Evolutionary conservation across 2,888 invertebrate genomes (phyloP).

Genomic region (Watsonalla cultraria): DNA sequence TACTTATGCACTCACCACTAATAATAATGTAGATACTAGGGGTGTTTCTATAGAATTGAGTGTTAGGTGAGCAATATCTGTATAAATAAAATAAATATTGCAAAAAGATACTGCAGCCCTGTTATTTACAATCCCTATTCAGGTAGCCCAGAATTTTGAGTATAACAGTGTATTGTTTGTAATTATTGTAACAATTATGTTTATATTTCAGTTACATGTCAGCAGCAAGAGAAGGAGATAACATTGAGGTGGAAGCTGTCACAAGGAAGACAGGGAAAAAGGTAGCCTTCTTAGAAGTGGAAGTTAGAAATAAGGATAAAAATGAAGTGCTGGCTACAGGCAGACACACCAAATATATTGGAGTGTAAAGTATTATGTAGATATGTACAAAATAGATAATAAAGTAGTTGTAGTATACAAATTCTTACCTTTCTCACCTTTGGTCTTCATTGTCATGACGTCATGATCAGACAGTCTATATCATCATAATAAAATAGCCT

Average conservation of each 20-base stretch:
- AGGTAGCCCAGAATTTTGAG: no score
- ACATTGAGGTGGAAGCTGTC: slow-evolving; percentile 86
- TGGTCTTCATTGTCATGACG: background rate
- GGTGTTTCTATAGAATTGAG: slow-evolving; percentile 92
- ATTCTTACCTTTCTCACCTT: background rate
- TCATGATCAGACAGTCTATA: no score
- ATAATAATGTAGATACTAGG: slow-evolving; percentile 77
- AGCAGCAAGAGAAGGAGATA: slow-evolving; percentile 87
- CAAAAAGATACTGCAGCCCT: background rate
- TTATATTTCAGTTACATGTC: slow-evolving; percentile 83
- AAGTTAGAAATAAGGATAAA: slow-evolving; percentile 85
- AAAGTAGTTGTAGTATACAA: background rate
- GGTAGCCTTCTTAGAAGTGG: slow-evolving; percentile 90
- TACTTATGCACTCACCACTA: slow-evolving; percentile 86
- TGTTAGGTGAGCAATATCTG: slow-evolving; percentile 80
- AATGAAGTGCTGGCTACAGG: slow-evolving; percentile 88
- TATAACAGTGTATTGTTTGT: no score
- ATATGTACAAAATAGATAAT: slow-evolving; percentile 1
- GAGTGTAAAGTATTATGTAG: slow-evolving; percentile 21
- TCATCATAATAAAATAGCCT: no score
- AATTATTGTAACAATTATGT: slow-evolving; percentile 1
- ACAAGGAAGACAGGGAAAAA: slow-evolving; percentile 87
- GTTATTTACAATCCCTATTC: background rate
- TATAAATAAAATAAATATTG: background rate
- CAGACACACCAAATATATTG: slow-evolving; percentile 88